Evolutionary conservation across 64 coral and sea anemone genomes (phyloP), one percentile per base, ranked within the genome.

Genomic region (Stichodactyla helianthus): DNA sequence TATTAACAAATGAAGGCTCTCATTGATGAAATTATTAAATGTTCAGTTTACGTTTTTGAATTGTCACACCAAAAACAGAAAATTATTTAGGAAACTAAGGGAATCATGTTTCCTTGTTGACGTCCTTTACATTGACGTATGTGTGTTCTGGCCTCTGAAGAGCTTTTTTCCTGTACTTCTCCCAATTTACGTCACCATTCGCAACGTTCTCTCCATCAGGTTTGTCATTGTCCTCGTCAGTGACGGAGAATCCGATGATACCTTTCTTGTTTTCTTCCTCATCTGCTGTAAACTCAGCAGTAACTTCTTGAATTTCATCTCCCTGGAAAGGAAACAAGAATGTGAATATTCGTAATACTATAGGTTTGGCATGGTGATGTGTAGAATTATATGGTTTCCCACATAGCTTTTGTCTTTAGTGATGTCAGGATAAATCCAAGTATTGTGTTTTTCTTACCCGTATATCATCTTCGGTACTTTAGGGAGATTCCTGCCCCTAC

Each of bases 251-350:
- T 51, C 83, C 83, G 28, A 84, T 28, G 15, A 84, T 84, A 17
- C 83, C 83, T 14, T 63, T 57, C 55, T 84, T 55, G 25, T 84
- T 84, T 18, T 60, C 54, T 27, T 60, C n/a, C 53, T 84, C 83
- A 35, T 84, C 55, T 25, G 83, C 83, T 57, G 83, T 35, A 25
- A 84, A 84, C 27, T 84, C 83, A 50, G 83, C 83, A 14, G 83
- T 84, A 5, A 84, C 83, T 35, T 84, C 83, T 84, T 84, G 83
- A 35, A 84, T 44, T 23, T 84, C 83, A 84, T 84, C 83, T 25
- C 59, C 83, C 83, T 84, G 20, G 62, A 65, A 65, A 22, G 0
- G 9, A 6, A 65, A 44, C 35, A 65, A 0, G 20, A 65, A 23
- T 65, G 18, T 17, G 18, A 15, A 60, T 13, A 17, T 60, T 15